Evolutionary conservation across 2,113 vertebrate genomes (phyloP), one percentile per base, ranked within the genome.

Genomic region (Bubo blakistoni): DNA sequence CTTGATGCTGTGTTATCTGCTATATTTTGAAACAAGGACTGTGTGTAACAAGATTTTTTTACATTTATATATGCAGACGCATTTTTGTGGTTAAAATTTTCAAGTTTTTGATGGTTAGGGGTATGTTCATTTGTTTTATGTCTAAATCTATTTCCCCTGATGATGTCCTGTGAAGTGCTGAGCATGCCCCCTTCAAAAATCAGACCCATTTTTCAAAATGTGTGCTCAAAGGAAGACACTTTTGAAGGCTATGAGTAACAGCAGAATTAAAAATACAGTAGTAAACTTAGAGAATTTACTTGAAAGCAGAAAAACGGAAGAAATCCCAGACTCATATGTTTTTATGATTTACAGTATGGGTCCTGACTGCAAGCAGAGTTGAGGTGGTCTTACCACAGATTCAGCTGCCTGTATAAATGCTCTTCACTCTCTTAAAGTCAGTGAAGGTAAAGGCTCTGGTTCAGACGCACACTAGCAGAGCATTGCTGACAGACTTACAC

Each of bases 241-340:
- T 82, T 38, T 57, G 17, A 57, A 57, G 19, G 8, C 52, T 46
- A 27, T 7, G 20, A 8, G 19, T 72, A 63, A 51, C 27, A 49
- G 51, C 59, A 76, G 47, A 44, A 63, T 65, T 74, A 87, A 62
- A 80, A 85, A 70, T 67, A 20, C 26, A 26, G 26, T n/a, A 44
- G 29, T 9, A 20, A 67, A 11, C 12, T 71, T 82, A 17, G 36
- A 74, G 14, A 57, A 61, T 52, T 55, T 0, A 0, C 36, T 54
- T 73, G 51, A 86, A 86, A 74, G 17, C 52, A 66, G 55, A 79
- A 74, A 74, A 44, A 51, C 9, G 16, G 16, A 80, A 51, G 76
- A 79, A 82, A 47, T 46, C 24, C 54, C 2, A 0, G 20, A 40
- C 11, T 70, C 12, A 0, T 5, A 2, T 22, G 26, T 47, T 76